Evolutionary conservation across 2,888 invertebrate species (phyloP).

Genomic region (Creontiades dilutus): DNA sequence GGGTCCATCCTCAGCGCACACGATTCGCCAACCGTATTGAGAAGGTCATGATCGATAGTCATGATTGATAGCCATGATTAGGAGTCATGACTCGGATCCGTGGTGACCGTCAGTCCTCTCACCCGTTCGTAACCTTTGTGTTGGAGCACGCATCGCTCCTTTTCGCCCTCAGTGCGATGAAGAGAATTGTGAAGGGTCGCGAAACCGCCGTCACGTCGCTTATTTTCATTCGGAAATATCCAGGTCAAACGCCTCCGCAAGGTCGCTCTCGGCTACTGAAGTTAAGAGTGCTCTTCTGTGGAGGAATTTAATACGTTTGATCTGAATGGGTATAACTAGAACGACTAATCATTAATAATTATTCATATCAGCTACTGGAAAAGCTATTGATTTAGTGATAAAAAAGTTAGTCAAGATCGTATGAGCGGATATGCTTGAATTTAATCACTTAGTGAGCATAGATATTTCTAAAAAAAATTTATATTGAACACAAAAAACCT

Average conservation of each 20-base stretch:
- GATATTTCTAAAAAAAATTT: too few species aligned
- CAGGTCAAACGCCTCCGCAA: constrained; percentile 30
- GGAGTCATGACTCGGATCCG: constrained; percentile 44
- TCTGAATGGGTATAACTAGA: too few species aligned
- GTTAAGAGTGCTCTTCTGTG: neutral
- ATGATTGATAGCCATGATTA: constrained; percentile 41
- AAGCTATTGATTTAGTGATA: too few species aligned
- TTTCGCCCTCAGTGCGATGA: constrained; percentile 4
- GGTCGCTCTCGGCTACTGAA: neutral
- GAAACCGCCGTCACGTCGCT: constrained; percentile 18
- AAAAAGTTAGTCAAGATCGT: too few species aligned
- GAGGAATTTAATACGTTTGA: too few species aligned
- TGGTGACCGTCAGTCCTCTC: constrained; percentile 37
- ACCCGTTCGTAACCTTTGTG: constrained; percentile 50
- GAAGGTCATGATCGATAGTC: constrained; percentile 36
- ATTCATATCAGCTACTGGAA: too few species aligned
- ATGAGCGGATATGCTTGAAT: too few species aligned
- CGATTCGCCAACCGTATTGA: neutral
- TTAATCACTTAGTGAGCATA: too few species aligned
- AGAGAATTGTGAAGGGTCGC: constrained; percentile 36
- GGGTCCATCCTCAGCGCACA: neutral
- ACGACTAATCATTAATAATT: too few species aligned
- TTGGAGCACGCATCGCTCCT: constrained; percentile 41
- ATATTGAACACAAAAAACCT: too few species aligned
- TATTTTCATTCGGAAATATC: constrained; percentile 30